A percentile compares a stretch with the other conserved stretches of the same genome.
These are phyloP conservation scores for Wasmannia auropunctata DNA, from an alignment of 1,140 invertebrate species.

Conservation along the genomic window DNA sequence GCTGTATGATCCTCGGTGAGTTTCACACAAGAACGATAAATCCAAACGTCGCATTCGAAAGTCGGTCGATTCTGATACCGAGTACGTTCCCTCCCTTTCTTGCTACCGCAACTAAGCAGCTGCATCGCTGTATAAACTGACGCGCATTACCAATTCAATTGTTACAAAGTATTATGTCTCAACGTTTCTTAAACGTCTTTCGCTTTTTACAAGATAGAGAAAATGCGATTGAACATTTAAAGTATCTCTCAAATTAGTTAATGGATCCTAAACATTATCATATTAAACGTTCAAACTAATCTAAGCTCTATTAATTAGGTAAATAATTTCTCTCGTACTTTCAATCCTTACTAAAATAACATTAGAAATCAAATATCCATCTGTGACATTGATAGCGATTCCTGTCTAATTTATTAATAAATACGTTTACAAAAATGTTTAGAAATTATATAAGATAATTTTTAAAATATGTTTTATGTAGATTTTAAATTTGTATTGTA, in stretches of 20 bases:
- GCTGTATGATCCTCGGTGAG: conserved; percentile 44
- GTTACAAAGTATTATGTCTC: conserved; percentile 54
- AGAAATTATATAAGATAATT: not conserved
- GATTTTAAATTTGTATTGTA: not conserved
- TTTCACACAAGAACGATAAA: conserved; percentile 56
- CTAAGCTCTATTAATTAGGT: not conserved
- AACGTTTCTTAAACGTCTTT: conserved; percentile 28
- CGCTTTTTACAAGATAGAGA: not conserved
- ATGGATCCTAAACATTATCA: not conserved
- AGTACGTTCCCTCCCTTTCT: not conserved
- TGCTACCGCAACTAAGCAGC: conserved; percentile 38
- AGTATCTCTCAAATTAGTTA: not conserved
- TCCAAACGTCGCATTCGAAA: conserved; percentile 46
- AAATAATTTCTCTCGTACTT: not conserved
- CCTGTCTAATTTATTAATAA: not conserved
- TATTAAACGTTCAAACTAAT: not conserved
- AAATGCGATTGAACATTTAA: conserved; percentile 1
- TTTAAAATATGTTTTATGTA: not conserved
- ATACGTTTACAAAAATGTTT: not conserved
- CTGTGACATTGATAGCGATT: too few species aligned
- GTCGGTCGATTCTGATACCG: conserved; percentile 39
- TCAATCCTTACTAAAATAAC: not conserved
- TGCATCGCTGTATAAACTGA: conserved; percentile 44
- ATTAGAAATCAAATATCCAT: too few species aligned
- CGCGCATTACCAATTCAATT: conserved; percentile 55